phyloP scores from a whole-genome alignment of 2,888 invertebrate genomes.

The Tenthredo livida region DNA sequence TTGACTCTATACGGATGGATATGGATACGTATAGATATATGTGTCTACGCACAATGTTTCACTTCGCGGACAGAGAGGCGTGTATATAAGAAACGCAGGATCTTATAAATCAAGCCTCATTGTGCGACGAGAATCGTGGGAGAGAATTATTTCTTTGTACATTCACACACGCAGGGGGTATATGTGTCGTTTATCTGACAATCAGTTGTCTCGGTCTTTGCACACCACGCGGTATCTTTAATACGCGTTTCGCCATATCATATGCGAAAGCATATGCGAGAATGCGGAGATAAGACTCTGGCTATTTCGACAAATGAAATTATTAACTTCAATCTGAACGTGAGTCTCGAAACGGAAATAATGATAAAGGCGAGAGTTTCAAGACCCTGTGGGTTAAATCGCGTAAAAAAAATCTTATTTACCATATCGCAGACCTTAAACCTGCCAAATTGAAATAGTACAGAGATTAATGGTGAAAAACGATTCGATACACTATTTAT shows the following conservation, averaged over 20 bases:
- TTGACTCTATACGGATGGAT: neutral
- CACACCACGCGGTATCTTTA: neutral
- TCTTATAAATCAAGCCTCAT: slow-evolving; percentile 62
- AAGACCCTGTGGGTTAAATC: neutral
- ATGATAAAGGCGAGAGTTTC: neutral
- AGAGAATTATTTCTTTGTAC: slow-evolving; percentile 29
- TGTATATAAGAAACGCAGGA: slow-evolving; percentile 41
- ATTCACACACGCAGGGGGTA: neutral
- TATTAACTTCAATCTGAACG: neutral
- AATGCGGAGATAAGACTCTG: neutral
- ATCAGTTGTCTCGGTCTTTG: neutral
- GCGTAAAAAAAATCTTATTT: neutral
- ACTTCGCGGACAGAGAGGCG: neutral
- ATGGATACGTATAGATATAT: neutral
- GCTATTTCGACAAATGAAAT: neutral
- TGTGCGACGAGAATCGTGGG: slow-evolving; percentile 46
- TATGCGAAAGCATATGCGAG: neutral
- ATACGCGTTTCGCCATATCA: neutral
- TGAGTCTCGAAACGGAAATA: neutral
- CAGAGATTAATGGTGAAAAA: neutral
- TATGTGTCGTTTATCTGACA: slow-evolving; percentile 7
- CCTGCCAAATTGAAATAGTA: neutral
- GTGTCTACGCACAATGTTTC: neutral
- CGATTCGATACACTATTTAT: neutral
- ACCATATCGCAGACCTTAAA: neutral